Conservation (phyloP, 1,140 invertebrate species). For the Cataglyphis hispanica region DNA sequence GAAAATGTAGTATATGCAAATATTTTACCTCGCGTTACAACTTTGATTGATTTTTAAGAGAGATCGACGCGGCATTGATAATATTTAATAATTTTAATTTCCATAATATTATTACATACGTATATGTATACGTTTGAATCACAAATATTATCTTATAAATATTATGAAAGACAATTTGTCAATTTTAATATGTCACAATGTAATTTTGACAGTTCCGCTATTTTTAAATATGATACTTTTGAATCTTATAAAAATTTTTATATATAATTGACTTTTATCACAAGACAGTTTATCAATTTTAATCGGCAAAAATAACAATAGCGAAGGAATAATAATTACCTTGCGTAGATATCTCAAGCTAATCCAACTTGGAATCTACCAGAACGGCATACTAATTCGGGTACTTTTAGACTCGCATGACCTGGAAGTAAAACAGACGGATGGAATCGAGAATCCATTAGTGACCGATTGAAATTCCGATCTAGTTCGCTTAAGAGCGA, state of each 20-base stretch:
- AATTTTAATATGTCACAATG: background rate
- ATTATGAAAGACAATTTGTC: background rate
- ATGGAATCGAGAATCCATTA: conserved; percentile 49
- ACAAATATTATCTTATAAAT: background rate
- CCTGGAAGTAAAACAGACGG: conserved; percentile 17
- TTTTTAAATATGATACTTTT: background rate
- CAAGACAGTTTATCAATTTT: background rate
- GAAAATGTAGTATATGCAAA: background rate
- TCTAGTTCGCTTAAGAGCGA: conserved; percentile 39
- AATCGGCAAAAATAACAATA: background rate
- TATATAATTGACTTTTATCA: background rate
- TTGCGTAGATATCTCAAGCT: conserved; percentile 26
- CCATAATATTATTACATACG: background rate
- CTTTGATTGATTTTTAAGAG: background rate
- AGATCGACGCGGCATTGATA: background rate
- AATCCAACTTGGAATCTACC: conserved; percentile 36
- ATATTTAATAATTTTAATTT: conserved; percentile 12
- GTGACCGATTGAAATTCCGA: conserved; percentile 49
- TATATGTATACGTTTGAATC: background rate
- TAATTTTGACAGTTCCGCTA: background rate
- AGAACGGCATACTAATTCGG: conserved; percentile 36
- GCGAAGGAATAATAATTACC: conserved; percentile 27
- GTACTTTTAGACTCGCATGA: conserved; percentile 46
- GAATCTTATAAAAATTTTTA: background rate
- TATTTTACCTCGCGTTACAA: background rate